Evolutionary conservation across 2,797 vertebrate genomes (phyloP).

Genomic region (Peromyscus attwateri): DNA sequence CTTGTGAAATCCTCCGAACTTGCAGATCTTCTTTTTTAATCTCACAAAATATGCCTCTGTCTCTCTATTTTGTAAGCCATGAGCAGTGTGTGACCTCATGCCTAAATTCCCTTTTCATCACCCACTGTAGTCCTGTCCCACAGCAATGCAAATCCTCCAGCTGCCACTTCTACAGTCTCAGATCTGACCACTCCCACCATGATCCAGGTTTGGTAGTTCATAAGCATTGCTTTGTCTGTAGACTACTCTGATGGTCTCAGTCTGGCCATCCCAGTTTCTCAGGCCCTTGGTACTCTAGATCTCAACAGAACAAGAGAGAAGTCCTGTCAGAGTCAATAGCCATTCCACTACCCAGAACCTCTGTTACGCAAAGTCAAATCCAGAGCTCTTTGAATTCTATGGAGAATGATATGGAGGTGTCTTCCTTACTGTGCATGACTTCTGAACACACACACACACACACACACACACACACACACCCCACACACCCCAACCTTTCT

Average conservation of each 20-base stretch:
- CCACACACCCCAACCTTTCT: neutral
- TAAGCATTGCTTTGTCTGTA: neutral
- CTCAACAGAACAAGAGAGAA: neutral
- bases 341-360: neutral
- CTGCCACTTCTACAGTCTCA: neutral
- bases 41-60: neutral
- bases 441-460: neutral
- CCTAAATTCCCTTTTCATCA: neutral
- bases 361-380: neutral
- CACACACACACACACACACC: neutral
- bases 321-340: neutral
- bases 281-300: neutral
- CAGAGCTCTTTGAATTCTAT: neutral
- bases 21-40: neutral
- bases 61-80: neutral
- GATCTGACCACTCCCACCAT: neutral
- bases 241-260: neutral
- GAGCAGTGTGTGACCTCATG: neutral
- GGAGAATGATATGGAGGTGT: neutral
- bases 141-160: neutral
- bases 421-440: too few relatives aligned
- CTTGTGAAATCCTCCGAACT: neutral
- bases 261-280: neutral
- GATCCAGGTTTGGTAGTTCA: neutral
- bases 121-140: neutral